Percentiles rank a stretch among this genome's conserved stretches.
Conservation (phyloP, 53 echinoderm and acorn worm genomes). For the Temnopleurus reevesii region DNA sequence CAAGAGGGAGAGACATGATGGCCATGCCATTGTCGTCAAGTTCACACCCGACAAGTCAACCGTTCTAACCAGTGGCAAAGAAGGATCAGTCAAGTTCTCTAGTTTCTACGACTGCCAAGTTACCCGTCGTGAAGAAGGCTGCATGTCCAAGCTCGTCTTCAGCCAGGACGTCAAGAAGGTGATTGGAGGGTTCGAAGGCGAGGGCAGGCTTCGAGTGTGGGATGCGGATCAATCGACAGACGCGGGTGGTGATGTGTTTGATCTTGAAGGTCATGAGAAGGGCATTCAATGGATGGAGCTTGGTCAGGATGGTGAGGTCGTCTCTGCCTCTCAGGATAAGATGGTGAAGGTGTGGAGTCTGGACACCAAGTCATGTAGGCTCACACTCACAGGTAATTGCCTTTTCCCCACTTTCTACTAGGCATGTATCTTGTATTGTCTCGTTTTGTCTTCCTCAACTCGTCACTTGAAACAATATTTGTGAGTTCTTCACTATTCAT, state of each 20-base stretch:
- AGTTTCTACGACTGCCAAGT: constrained; percentile 13
- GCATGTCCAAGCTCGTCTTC: neutral
- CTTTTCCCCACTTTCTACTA: too few relatives aligned
- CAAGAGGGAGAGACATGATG: constrained; percentile 71
- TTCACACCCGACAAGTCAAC: constrained; percentile 46
- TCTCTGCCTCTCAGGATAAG: constrained; percentile 64
- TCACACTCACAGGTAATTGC: constrained; percentile 39
- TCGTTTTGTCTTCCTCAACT: too few relatives aligned
- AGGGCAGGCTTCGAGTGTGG: constrained; percentile 45
- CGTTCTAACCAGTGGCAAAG: constrained; percentile 48
- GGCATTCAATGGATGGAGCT: neutral
- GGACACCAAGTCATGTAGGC: constrained; percentile 29
- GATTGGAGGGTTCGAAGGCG: constrained; percentile 38
- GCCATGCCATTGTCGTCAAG: constrained; percentile 54
- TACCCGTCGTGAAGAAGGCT: neutral
- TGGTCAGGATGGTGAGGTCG: constrained; percentile 25
- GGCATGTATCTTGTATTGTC: too few relatives aligned
- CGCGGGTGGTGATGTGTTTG: neutral
- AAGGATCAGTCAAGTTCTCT: constrained; percentile 54
- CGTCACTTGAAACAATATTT: too few relatives aligned
- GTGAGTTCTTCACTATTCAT: too few relatives aligned
- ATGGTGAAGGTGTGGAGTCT: constrained; percentile 70
- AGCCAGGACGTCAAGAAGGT: constrained; percentile 47
- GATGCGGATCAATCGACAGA: constrained; percentile 18
- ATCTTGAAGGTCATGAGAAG: constrained; percentile 53